Evolutionary conservation across 2,888 invertebrate genomes (phyloP).

Genomic region (Alviniconcha strummeri): DNA sequence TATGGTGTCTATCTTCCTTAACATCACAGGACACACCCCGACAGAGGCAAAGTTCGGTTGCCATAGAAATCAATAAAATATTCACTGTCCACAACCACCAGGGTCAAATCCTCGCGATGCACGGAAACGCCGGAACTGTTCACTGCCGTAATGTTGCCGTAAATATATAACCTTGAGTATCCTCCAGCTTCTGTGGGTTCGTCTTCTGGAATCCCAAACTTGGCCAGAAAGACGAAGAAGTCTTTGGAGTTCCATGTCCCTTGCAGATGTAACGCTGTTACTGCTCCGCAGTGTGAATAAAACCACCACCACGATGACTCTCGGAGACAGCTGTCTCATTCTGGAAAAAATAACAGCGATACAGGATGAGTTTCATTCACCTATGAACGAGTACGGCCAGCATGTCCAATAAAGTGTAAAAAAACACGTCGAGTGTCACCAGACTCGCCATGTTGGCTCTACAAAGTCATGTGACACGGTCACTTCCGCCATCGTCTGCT

Average conservation of each 20-base stretch:
- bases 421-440: too few species aligned
- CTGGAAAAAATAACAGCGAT: slow-evolving; percentile 15
- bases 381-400: neutral
- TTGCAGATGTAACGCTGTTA: slow-evolving; percentile 59
- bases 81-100: slow-evolving; percentile 91
- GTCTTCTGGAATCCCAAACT: slow-evolving; percentile 95
- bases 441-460: slow-evolving; percentile 13
- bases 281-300: neutral
- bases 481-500: slow-evolving; percentile 28
- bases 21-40: slow-evolving; percentile 88
- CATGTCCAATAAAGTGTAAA: neutral
- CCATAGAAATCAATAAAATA: slow-evolving; percentile 94
- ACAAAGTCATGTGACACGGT: slow-evolving; percentile 19
- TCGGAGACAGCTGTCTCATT: neutral
- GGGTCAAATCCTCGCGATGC: slow-evolving; percentile 79
- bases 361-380: neutral
- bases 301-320: neutral
- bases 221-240: slow-evolving; percentile 89
- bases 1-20: slow-evolving; percentile 85
- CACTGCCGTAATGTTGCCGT: slow-evolving; percentile 91
- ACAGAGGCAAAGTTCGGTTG: slow-evolving; percentile 78
- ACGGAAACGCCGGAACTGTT: slow-evolving; percentile 28
- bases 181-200: slow-evolving; percentile 81
- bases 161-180: slow-evolving; percentile 84
- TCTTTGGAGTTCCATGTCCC: slow-evolving; percentile 69